phyloP scores from a whole-genome alignment of 2,797 vertebrate species.

The Sparus aurata region DNA sequence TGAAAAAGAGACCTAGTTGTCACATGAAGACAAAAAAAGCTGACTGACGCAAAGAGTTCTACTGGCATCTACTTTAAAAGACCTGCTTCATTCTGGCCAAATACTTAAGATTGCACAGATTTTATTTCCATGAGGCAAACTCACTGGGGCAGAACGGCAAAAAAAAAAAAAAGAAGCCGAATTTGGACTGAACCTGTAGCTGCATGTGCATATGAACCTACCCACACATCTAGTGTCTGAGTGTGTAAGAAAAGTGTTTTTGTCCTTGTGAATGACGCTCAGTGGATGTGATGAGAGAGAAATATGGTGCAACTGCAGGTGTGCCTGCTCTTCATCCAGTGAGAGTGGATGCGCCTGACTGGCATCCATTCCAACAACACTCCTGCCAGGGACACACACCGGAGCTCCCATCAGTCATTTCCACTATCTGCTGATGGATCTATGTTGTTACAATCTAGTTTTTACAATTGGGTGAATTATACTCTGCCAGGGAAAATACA shows the following conservation, averaged over 20 bases:
- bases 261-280: conserved; percentile 62
- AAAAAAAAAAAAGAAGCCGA: conserved; percentile 21
- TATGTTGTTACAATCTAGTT: conserved; percentile 43
- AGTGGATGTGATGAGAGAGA: conserved; percentile 78
- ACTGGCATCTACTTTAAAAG: background rate
- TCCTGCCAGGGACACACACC: conserved; percentile 38
- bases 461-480: background rate
- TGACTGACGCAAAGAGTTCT: background rate
- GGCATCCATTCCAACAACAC: conserved; percentile 62
- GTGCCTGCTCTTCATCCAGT: conserved; percentile 61
- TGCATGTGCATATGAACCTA: conserved; percentile 35
- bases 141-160: background rate
- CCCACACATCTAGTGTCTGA: conserved; percentile 17
- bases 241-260: conserved; percentile 49
- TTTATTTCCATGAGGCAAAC: background rate
- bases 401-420: conserved; percentile 51
- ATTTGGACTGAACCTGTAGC: conserved; percentile 43
- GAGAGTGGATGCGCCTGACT: conserved; percentile 75
- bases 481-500: background rate
- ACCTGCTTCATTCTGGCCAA: background rate
- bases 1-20: background rate
- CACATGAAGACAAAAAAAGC: background rate
- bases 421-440: conserved; percentile 61
- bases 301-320: conserved; percentile 77
- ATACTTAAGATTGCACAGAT: background rate